Evolutionary conservation across 2,888 invertebrate species (phyloP), one percentile per base, ranked within the genome.

Genomic region (Azorinus chamasolen): DNA sequence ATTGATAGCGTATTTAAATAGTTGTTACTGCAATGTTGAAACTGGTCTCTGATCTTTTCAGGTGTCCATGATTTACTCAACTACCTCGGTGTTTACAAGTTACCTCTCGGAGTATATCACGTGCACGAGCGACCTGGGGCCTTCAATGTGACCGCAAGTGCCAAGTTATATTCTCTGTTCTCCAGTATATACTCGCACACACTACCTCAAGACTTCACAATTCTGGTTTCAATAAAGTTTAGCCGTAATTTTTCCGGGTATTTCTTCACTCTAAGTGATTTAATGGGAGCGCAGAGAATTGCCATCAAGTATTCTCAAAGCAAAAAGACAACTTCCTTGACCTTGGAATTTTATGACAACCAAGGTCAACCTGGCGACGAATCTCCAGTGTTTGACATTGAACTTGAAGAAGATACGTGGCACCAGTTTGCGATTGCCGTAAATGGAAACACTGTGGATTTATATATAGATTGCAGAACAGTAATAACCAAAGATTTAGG

Each of bases 251-350:
- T 59, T 54, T 54, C 73, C 27, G 88, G 90, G 22, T 89, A 88
- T 75, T 64, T 89, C 16, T 80, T 90, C 16, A 88, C 89, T n/a
- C 53, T 91, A 4, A 88, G 86, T 74, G 89, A 90, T 66, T 81
- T 84, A 43, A 69, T 77, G 54, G 88, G 88, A 6, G 79, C 74
- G 16, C 87, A 86, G 53, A 71, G 83, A 41, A 58, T 90, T 8
- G 88, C 86, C 3, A 51, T 89, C 12, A 79, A 79, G 39, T 78
- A 79, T 54, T 80, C 83, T 24, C 55, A 72, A 22, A 55, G 50
- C n/a, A 54, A 65, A 16, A n/a, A 43, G 18, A 63, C 51, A 8
- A 22, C 43, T 18, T 10, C 43, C 16, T 20, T 63, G 8, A 18
- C 25, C 24, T 64, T 87, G n/a, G 72, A 80, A 41, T 84, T 79